Percentiles rank a stretch among this genome's conserved stretches.
Conservation (phyloP, 2,888 invertebrate species). For the Agrotis ipsilon region DNA sequence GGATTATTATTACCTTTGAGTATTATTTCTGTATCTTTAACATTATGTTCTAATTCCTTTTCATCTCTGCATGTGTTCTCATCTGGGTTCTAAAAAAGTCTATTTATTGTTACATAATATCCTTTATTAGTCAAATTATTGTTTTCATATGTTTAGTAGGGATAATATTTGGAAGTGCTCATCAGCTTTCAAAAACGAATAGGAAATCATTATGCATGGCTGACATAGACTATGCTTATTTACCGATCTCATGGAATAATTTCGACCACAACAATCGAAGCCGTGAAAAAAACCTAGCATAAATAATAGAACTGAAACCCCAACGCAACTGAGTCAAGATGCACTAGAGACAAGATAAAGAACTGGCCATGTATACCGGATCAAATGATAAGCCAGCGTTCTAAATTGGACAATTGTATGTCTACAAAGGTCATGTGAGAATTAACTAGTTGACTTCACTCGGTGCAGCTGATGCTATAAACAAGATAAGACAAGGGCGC, state of each 20-base stretch:
- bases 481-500: slow-evolving; percentile 21
- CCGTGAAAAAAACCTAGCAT: too few species aligned
- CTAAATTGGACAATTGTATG: slow-evolving; percentile 61
- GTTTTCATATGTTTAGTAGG: too few species aligned
- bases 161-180: too few species aligned
- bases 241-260: too few species aligned
- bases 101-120: not conserved
- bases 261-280: too few species aligned
- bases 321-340: slow-evolving; percentile 21
- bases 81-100: not conserved
- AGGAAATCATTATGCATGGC: too few species aligned
- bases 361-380: slow-evolving; percentile 6
- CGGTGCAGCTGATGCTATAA: slow-evolving; percentile 15
- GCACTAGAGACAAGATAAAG: slow-evolving; percentile 10
- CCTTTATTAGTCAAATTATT: too few species aligned
- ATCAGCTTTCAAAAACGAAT: too few species aligned
- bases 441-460: slow-evolving; percentile 54
- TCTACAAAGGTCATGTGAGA: slow-evolving; percentile 50
- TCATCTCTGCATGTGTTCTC: not conserved
- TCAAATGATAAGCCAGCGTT: slow-evolving; percentile 30
- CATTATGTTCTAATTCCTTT: not conserved
- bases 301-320: slow-evolving; percentile 12
- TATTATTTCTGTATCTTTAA: not conserved
- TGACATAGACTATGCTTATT: too few species aligned
- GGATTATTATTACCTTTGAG: not conserved